Evolutionary conservation across 2,797 vertebrate species (phyloP).

Genomic region (Anabacerthia variegaticeps): DNA sequence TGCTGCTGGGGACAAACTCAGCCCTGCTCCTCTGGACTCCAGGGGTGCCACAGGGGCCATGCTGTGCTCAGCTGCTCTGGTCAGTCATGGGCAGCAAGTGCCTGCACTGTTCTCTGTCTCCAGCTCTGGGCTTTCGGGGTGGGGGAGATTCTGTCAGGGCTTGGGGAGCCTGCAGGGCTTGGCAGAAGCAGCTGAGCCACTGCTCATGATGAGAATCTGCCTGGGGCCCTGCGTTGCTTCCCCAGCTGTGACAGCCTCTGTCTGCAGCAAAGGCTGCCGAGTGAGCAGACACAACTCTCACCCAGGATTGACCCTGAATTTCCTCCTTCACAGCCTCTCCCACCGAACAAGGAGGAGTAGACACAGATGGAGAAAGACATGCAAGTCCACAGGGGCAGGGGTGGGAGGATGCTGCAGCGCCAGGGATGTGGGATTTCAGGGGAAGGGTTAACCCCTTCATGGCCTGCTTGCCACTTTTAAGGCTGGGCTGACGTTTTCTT

Average conservation of each 20-base stretch:
- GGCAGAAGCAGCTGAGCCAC: not conserved
- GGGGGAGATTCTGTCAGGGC: not conserved
- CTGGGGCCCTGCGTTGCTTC: not conserved
- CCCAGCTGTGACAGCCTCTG: not conserved
- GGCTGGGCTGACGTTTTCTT: not conserved
- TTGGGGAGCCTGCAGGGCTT: not conserved
- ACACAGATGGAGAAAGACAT: not conserved
- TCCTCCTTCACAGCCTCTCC: accelerated
- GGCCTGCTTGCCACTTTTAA: not conserved
- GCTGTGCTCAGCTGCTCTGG: not conserved
- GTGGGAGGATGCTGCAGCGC: not conserved
- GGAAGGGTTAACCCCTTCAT: not conserved
- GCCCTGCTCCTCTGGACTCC: not conserved
- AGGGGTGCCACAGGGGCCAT: not conserved
- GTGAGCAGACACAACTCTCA: not conserved
- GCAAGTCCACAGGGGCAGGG: not conserved
- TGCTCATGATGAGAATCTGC: not conserved
- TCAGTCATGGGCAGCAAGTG: accelerated
- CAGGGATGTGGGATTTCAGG: not conserved
- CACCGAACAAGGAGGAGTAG: not conserved
- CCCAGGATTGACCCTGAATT: not conserved
- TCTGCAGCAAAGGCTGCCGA: not conserved
- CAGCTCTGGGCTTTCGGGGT: accelerated
- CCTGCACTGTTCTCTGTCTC: not conserved
- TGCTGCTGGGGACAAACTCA: not conserved